phyloP scores from a whole-genome alignment of 2,888 invertebrate species.

The Lymantria monacha region DNA sequence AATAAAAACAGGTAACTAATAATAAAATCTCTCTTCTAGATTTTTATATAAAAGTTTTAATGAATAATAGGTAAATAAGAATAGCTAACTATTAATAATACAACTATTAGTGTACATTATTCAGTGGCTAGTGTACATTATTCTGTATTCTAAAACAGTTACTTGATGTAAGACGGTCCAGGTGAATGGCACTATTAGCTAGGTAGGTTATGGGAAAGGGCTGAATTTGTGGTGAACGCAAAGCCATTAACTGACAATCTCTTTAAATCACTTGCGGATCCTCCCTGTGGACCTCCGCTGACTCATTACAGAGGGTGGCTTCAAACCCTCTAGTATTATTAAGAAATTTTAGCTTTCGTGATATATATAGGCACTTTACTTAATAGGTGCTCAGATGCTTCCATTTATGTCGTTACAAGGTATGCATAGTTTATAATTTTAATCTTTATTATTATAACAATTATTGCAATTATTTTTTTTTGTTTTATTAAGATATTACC shows the following conservation, averaged over 20 bases:
- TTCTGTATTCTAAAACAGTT: slow-evolving; percentile 10
- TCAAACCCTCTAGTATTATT: slow-evolving; percentile 50
- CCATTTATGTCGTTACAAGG: too few relatives aligned
- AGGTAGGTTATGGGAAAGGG: slow-evolving; percentile 57
- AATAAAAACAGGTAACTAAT: too few relatives aligned
- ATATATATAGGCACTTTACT: slow-evolving; percentile 8
- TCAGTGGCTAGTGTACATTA: too few relatives aligned
- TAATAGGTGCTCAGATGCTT: slow-evolving; percentile 5
- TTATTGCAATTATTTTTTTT: too few relatives aligned
- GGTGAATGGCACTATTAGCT: slow-evolving; percentile 46
- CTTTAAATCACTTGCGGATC: slow-evolving; percentile 77
- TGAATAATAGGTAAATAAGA: too few relatives aligned
- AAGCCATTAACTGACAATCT: slow-evolving; percentile 75
- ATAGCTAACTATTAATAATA: too few relatives aligned
- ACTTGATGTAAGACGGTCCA: slow-evolving; percentile 25
- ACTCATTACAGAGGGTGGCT: slow-evolving; percentile 69
- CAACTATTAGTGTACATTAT: too few relatives aligned
- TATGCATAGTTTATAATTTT: too few relatives aligned
- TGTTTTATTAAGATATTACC: too few relatives aligned
- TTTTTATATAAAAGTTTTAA: too few relatives aligned
- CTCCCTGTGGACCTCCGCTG: slow-evolving; percentile 54
- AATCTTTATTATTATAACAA: too few relatives aligned
- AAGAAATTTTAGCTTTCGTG: slow-evolving; percentile 60
- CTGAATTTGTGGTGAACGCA: slow-evolving; percentile 67
- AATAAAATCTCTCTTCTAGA: too few relatives aligned